phyloP scores from a whole-genome alignment of 2,113 vertebrate species.

The Gymnorhina tibicen region DNA sequence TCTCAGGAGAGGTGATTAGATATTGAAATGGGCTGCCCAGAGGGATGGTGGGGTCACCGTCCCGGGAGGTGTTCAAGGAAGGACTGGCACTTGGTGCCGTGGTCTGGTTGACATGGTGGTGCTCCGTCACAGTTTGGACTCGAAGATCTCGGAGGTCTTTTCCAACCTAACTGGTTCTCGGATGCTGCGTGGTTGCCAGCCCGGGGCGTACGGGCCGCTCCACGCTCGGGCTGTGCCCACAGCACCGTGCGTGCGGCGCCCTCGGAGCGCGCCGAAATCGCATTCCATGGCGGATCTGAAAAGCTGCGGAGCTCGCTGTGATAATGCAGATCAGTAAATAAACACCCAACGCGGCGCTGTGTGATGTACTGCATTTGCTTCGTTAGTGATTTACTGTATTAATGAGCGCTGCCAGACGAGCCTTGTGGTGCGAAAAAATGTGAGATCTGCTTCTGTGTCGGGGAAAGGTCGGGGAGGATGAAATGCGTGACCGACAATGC shows the following conservation, averaged over 20 bases:
- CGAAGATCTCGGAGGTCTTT: background rate
- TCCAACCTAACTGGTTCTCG: rapidly evolving
- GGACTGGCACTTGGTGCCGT: background rate
- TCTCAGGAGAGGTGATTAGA: background rate
- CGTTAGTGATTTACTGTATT: no score
- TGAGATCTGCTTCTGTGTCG: no score
- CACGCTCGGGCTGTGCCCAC: background rate
- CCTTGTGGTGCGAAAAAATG: background rate
- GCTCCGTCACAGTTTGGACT: background rate
- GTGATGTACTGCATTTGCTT: background rate
- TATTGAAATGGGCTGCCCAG: background rate
- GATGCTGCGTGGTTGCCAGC: no score
- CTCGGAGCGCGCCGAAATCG: background rate
- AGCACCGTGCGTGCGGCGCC: background rate
- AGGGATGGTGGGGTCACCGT: background rate
- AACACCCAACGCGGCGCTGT: rapidly evolving
- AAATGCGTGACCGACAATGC: background rate
- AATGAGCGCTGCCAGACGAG: background rate
- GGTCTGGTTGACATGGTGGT: background rate
- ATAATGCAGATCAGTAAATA: background rate
- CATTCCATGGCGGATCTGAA: background rate
- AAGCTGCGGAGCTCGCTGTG: background rate
- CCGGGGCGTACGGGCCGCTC: no score
- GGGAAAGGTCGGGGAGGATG: background rate
- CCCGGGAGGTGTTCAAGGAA: background rate